Evolutionary conservation across 2,797 vertebrate genomes (phyloP).

Genomic region (Heliangelus exortis): DNA sequence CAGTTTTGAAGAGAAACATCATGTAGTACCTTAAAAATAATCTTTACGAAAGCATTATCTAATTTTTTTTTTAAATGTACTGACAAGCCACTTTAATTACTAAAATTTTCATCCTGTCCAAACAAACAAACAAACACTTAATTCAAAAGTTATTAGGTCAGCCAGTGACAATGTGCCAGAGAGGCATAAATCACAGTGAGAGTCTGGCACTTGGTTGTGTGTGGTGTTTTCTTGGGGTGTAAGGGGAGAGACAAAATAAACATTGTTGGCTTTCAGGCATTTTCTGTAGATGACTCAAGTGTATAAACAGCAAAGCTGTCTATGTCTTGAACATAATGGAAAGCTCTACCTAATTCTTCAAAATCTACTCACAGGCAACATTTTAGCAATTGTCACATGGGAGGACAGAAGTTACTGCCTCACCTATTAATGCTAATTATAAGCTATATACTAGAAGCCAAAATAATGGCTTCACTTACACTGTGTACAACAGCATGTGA

Average conservation of each 20-base stretch:
- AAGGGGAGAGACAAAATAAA: slow-evolving; percentile 1
- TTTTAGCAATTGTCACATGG: not conserved
- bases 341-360: not conserved
- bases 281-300: not conserved
- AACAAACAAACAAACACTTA: not conserved
- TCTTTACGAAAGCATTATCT: not conserved
- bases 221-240: not conserved
- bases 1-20: not conserved
- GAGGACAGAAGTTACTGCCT: not conserved
- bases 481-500: not conserved
- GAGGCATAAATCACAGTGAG: slow-evolving; percentile 15
- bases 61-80: not conserved
- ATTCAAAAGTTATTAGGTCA: slow-evolving; percentile 6
- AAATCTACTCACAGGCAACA: not conserved
- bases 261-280: not conserved
- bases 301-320: not conserved
- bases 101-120: not conserved
- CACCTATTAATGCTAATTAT: slow-evolving; percentile 22
- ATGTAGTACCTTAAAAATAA: not conserved
- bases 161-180: not conserved
- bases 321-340: not conserved
- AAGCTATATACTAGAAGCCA: not conserved
- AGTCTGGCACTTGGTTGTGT: not conserved
- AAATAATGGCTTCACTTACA: not conserved
- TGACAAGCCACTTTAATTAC: not conserved